phyloP scores from a whole-genome alignment of 2,797 vertebrate species.

The Simalia tracyae region DNA sequence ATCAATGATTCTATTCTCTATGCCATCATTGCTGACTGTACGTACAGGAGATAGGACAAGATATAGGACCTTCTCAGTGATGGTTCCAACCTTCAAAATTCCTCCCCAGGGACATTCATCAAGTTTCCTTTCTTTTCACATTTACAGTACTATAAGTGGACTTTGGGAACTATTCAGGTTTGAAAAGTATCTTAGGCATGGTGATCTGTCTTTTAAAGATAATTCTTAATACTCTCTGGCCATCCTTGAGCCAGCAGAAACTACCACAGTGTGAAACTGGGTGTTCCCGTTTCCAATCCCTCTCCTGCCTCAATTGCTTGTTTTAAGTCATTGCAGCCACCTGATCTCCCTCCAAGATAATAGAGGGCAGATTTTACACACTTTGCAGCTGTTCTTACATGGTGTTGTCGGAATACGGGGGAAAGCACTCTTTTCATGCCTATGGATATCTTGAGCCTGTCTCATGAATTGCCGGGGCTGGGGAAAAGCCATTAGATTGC shows the following conservation, averaged over 20 bases:
- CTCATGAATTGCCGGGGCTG: not conserved
- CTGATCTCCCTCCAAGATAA: not conserved
- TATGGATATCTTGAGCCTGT: not conserved
- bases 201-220: not conserved
- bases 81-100: not conserved
- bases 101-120: not conserved
- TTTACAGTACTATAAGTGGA: not conserved
- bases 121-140: not conserved
- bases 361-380: not conserved
- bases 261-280: not conserved
- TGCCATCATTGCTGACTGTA: not conserved
- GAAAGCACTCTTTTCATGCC: not conserved
- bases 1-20: not conserved
- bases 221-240: not conserved
- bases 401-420: not conserved
- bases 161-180: not conserved
- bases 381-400: not conserved
- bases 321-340: not conserved
- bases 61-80: not conserved
- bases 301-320: not conserved
- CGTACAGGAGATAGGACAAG: not conserved
- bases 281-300: not conserved
- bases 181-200: not conserved
- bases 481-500: not conserved
- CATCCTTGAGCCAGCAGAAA: not conserved